phyloP scores from a whole-genome alignment of 2,113 vertebrate species.

The Onychostruthus taczanowskii region DNA sequence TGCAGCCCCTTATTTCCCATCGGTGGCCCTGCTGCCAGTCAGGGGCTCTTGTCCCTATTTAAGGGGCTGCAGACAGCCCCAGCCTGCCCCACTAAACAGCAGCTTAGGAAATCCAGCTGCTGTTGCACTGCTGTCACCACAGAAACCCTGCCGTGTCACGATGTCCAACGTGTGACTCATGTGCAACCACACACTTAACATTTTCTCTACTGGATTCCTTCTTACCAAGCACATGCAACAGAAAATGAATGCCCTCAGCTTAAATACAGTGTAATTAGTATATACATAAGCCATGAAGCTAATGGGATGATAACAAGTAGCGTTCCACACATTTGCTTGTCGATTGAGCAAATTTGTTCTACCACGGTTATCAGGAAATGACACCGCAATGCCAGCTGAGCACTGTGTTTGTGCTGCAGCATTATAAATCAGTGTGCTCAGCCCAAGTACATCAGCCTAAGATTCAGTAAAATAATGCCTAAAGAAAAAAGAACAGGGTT shows the following conservation, averaged over 20 bases:
- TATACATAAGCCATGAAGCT: not conserved
- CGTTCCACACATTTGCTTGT: not conserved
- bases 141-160: not conserved
- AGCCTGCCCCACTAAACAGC: not conserved
- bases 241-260: not conserved
- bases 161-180: not conserved
- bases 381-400: not conserved
- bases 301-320: not conserved
- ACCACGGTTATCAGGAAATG: not conserved
- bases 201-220: not conserved
- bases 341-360: not conserved
- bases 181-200: not conserved
- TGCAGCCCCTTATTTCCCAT: not conserved
- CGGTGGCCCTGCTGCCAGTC: fast-evolving
- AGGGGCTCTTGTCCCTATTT: not conserved
- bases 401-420: not conserved
- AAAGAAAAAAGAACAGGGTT: not conserved
- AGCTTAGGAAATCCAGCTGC: not conserved
- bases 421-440: not conserved
- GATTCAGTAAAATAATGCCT: not conserved
- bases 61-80: not conserved
- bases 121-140: not conserved
- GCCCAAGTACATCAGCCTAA: fast-evolving
- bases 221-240: not conserved
- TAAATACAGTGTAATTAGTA: not conserved